Percentiles rank a stretch among this genome's conserved stretches.
Evolutionary conservation across 2,797 vertebrate genomes (phyloP).

Genomic region (Microhierax caerulescens): DNA sequence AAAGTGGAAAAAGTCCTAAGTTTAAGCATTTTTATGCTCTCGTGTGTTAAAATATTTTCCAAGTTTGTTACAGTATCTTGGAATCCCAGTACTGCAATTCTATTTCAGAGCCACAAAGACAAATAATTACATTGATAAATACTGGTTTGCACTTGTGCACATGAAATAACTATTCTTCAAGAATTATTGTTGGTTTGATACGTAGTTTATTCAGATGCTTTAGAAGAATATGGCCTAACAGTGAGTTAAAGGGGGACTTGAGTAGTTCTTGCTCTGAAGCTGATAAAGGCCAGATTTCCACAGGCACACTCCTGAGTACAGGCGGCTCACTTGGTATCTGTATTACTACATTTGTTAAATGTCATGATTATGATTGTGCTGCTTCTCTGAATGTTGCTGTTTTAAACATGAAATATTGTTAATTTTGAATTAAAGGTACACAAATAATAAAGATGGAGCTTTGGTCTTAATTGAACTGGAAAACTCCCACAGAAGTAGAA

Average conservation of each 20-base stretch:
- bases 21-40: background rate
- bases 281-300: background rate
- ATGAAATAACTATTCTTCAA: background rate
- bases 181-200: background rate
- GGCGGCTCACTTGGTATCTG: background rate
- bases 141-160: background rate
- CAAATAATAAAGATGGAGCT: background rate
- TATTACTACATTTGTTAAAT: accelerated
- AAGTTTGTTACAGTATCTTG: background rate
- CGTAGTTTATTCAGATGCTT: background rate
- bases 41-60: background rate
- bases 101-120: background rate
- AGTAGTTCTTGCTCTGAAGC: background rate
- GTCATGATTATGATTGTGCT: background rate
- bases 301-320: background rate
- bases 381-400: background rate
- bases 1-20: background rate
- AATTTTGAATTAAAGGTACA: background rate
- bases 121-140: background rate
- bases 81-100: background rate
- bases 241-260: background rate
- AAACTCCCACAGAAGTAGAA: background rate
- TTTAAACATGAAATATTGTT: background rate
- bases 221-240: background rate
- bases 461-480: background rate